Evolutionary conservation across 1,140 invertebrate genomes (phyloP).

Genomic region (Bombus pyrosoma): DNA sequence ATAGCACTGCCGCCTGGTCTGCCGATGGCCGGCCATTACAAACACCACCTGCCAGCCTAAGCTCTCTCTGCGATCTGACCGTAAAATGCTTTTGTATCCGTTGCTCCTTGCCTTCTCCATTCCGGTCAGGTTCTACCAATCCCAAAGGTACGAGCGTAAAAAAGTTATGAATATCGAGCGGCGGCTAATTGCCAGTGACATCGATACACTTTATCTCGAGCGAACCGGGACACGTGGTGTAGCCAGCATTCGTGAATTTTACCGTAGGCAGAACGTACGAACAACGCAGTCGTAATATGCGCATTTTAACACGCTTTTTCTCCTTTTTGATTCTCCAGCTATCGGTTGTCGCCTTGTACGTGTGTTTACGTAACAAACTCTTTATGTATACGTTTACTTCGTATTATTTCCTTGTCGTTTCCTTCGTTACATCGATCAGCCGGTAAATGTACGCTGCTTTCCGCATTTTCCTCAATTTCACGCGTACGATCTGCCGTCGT

Average conservation of each 20-base stretch:
- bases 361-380: neutral
- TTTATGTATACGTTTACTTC: neutral
- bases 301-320: neutral
- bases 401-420: neutral
- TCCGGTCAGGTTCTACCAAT: slow-evolving; percentile 27
- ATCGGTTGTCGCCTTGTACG: neutral
- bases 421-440: fast-evolving
- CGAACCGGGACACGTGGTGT: neutral
- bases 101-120: slow-evolving; percentile 20
- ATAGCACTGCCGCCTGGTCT: slow-evolving; percentile 58
- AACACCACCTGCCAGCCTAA: slow-evolving; percentile 78
- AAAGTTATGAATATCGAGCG: slow-evolving; percentile 34
- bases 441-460: neutral
- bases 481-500: neutral
- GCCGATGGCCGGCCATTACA: slow-evolving; percentile 77
- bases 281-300: neutral
- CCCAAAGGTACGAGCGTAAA: slow-evolving; percentile 4
- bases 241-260: neutral
- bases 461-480: neutral
- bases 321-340: fast-evolving
- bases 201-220: neutral
- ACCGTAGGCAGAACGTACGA: no score
- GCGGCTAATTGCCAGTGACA: slow-evolving; percentile 16
- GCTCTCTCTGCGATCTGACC: slow-evolving; percentile 65
- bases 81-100: slow-evolving; percentile 62